Evolutionary conservation across 1,140 invertebrate genomes (phyloP).

Genomic region (Temnothorax curvispinosus): DNA sequence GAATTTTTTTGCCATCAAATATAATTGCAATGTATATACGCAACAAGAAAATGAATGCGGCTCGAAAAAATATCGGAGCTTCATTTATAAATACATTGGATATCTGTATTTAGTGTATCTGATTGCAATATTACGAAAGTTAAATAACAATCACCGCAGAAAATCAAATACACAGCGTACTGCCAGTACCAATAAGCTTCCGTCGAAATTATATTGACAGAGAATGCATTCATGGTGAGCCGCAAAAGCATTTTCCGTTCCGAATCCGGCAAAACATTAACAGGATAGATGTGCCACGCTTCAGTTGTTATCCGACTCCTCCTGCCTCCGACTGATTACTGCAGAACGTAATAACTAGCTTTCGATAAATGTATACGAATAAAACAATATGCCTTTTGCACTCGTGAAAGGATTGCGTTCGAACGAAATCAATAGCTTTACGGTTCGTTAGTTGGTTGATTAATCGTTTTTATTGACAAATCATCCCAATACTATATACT

Average conservation of each 20-base stretch:
- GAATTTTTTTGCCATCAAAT: conserved; percentile 9
- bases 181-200: conserved; percentile 40
- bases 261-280: conserved; percentile 45
- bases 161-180: conserved; percentile 46
- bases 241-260: conserved; percentile 51
- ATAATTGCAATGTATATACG: neutral
- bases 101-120: neutral
- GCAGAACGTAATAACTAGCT: conserved; percentile 16
- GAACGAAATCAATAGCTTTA: conserved; percentile 42
- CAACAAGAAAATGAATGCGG: neutral
- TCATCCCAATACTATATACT: neutral
- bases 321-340: conserved; percentile 13
- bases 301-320: conserved; percentile 9
- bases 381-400: conserved; percentile 34
- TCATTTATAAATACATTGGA: conserved; percentile 41
- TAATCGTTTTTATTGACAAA: conserved; percentile 22
- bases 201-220: conserved; percentile 57
- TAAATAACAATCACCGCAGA: conserved; percentile 50
- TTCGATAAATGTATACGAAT: conserved; percentile 31
- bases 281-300: conserved; percentile 1
- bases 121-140: conserved; percentile 50
- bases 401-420: neutral
- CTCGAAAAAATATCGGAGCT: conserved; percentile 4
- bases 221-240: conserved; percentile 37
- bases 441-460: conserved; percentile 27